Conservation (phyloP, 2,888 invertebrate species). For the Calameuta idolon region DNA sequence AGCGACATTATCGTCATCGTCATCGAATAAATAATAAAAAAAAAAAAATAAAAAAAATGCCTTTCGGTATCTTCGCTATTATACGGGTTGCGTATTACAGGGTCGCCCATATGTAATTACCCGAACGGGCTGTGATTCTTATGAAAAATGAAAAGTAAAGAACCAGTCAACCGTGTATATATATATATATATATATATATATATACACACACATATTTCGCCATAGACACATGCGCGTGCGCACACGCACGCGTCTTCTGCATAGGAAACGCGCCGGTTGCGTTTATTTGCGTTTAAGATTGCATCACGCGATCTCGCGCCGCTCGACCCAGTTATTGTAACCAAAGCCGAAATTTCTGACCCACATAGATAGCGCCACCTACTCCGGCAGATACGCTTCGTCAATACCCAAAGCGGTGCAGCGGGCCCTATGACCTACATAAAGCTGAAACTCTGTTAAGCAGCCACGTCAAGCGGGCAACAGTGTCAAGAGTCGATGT, state of each 20-base stretch:
- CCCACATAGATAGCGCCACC: constrained; percentile 30
- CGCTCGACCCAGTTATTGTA: constrained; percentile 39
- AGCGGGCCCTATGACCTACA: constrained; percentile 1
- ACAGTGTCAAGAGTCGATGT: not conserved
- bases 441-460: not conserved
- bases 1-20: no score
- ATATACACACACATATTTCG: no score
- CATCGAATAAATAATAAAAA: no score
- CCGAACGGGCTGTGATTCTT: no score
- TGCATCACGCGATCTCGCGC: constrained; percentile 26
- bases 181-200: no score
- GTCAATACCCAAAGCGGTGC: not conserved
- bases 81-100: no score
- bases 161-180: no score
- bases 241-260: constrained; percentile 9
- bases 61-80: no score
- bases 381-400: not conserved
- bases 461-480: not conserved
- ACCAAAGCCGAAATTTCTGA: constrained; percentile 37
- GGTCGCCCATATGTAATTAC: no score
- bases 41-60: no score
- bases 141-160: no score
- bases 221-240: not conserved
- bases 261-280: constrained; percentile 25
- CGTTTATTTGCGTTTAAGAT: constrained; percentile 22